Conservation (phyloP, 2,888 invertebrate species). For the Ophioninae sp. region DNA sequence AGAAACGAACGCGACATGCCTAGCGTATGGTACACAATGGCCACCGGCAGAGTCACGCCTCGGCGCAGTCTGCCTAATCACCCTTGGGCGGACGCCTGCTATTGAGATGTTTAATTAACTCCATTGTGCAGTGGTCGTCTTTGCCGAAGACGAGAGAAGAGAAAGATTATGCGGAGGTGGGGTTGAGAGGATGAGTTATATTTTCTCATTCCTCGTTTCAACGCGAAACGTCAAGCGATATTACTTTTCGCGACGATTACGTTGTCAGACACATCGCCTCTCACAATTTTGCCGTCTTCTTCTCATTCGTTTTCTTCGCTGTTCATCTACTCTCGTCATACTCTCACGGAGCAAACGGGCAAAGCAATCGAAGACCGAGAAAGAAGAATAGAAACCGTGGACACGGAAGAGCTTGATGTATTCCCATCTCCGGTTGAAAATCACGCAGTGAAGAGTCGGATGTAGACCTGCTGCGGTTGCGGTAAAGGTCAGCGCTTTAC, state of each 20-base stretch:
- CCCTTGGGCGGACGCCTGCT: conserved; percentile 77
- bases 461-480: conserved; percentile 31
- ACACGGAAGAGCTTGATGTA: conserved; percentile 30
- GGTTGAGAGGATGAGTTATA: conserved; percentile 30
- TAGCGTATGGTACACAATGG: conserved; percentile 70
- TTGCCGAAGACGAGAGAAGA: conserved; percentile 44
- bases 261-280: conserved; percentile 35
- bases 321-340: background rate
- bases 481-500: conserved; percentile 28
- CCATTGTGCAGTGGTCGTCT: conserved; percentile 69
- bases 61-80: conserved; percentile 77
- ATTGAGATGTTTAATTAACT: conserved; percentile 80
- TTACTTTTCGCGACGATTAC: conserved; percentile 40
- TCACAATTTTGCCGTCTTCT: background rate
- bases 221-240: conserved; percentile 31
- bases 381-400: background rate
- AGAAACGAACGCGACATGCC: conserved; percentile 40
- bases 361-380: background rate
- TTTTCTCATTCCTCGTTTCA: conserved; percentile 40
- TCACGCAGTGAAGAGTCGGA: conserved; percentile 1
- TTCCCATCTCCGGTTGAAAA: conserved; percentile 19
- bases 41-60: conserved; percentile 75
- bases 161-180: background rate
- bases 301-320: background rate
- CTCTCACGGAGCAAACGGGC: background rate